Conservation (phyloP, 2,113 vertebrate species). For the Tangachromis dhanisi region DNA sequence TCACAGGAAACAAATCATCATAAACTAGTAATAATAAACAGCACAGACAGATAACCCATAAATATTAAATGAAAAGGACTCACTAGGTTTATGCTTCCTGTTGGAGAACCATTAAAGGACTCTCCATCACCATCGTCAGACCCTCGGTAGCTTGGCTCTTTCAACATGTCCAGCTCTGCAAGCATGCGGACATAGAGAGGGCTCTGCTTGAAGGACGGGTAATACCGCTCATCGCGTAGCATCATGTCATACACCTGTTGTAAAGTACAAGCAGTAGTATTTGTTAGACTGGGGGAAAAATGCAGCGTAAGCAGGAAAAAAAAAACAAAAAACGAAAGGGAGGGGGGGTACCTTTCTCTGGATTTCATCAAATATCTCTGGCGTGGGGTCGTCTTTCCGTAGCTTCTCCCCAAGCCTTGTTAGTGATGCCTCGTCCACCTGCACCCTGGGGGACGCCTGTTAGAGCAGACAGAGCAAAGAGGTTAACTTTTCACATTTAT, state of each 20-base stretch:
- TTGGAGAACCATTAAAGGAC: constrained; percentile 96
- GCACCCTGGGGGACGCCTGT: constrained; percentile 92
- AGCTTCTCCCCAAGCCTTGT: constrained; percentile 85
- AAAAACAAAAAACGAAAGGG: constrained; percentile 51
- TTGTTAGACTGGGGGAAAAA: not conserved
- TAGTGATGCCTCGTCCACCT: constrained; percentile 84
- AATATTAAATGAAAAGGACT: constrained; percentile 25
- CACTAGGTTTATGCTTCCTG: constrained; percentile 95
- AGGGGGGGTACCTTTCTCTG: constrained; percentile 81
- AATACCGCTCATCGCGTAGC: constrained; percentile 91
- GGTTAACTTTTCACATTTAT: not conserved
- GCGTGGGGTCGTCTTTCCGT: constrained; percentile 90
- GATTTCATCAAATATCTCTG: constrained; percentile 97
- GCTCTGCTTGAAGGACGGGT: constrained; percentile 93
- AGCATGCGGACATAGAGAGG: constrained; percentile 95
- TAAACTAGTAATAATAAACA: not conserved
- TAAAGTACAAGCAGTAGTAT: not conserved
- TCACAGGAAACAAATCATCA: not conserved
- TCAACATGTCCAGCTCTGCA: constrained; percentile 96
- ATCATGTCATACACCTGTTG: constrained; percentile 94
- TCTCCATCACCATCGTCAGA: constrained; percentile 95
- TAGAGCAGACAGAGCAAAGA: not conserved
- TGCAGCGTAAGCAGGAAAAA: fast-evolving
- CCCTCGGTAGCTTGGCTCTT: constrained; percentile 95
- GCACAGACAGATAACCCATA: not conserved